Base-by-base conservation (phyloP, 2,888 invertebrate genomes). In the Ethmia dodecea region DNA sequence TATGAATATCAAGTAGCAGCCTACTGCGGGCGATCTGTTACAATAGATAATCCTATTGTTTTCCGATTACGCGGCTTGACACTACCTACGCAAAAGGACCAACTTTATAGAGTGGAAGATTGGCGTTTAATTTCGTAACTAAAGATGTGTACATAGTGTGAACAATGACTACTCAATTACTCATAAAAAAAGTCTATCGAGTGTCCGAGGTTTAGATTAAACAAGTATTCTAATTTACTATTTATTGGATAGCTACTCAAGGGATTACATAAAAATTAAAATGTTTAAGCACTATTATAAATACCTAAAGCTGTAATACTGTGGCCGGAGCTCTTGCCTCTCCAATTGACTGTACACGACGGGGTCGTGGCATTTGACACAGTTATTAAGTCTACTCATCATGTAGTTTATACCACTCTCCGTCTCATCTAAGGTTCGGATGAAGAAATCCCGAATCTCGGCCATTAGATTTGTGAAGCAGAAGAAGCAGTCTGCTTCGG, bases 391-490 rank as follows among this genome's bases (percentile, higher is more conserved):
- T 48, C 90, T 91, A 32, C 80, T 88, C 98, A 99, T 98, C 91
- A 96, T 93, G 48, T 91, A 90, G 70, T 94, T 94, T 42, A 97
- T 96, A 1, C 98, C 98, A 61, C 94, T 92, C 51, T 94, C 94
- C 0, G 96, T 92, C 73, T 97, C 96, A 72, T 99, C 99, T 49
- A 99, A 79, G 0, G 95, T 94, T 60, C 98, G 96, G 49, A 99
- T 98, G 70, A 99, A 99, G 66, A 96, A 96, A 71, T 99, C 99
- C 15, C 99, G 89, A 43, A 99, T 98, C 83, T 99, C 99, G 0
- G 94, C 92, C 99, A 99, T 99, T 32, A 99, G 81, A 69, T 97
- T 97, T 3, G 98, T 99, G 71, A 99, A 99, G 65, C 98, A 97
- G 80, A 97, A 99, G 77, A 99, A 99, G 42, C 97, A 94, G 69